Base-by-base conservation (phyloP, 2,113 vertebrate genomes). In the Centropus unirufus region DNA sequence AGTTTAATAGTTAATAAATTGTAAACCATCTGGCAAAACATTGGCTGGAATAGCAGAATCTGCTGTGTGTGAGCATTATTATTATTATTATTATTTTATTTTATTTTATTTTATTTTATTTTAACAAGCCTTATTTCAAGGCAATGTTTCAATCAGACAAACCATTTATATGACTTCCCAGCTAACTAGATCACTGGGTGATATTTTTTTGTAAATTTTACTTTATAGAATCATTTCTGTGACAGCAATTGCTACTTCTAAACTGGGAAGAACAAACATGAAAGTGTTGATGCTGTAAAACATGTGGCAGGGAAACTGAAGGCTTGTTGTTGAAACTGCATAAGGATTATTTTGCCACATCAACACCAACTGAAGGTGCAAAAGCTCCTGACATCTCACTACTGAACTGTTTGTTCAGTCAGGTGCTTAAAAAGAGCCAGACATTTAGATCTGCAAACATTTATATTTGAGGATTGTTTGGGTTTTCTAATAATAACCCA, bases 21-120 rank as follows among this genome's bases (percentile, higher is more conserved):
- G 30, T 34, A 83, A 93, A 91, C 51, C 91, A 93, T 63, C 84
- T 89, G 87, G 44, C 69, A 93, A 89, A 96, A 92, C 74, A 69
- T 7, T 62, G 39, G 15, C 59, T 77, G 49, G 20, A 89, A 68
- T 8, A 42, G 26, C 14, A 3, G 59, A 82, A 79, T 69, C 30
- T 22, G 18, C 8, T 32, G 16, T 24, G 68, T 0, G 4, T 1
- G 34, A 61, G 36, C 20, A 12, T 74, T 55, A 39, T 55, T 77
- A 47, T 14, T 78, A 36, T 87, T 89, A 95, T 90, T n/a, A n/a
- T n/a, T n/a, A n/a, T n/a, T n/a, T n/a, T n/a, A n/a, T n/a, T n/a
- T n/a, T n/a, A n/a, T n/a, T n/a, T n/a, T n/a, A n/a, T n/a, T n/a
- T n/a, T n/a, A n/a, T n/a, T n/a, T n/a, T n/a, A n/a, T 46, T 54